These are phyloP conservation scores for Setipinna tenuifilis DNA, from an alignment of 2,797 vertebrate species.

Conservation along the genomic window DNA sequence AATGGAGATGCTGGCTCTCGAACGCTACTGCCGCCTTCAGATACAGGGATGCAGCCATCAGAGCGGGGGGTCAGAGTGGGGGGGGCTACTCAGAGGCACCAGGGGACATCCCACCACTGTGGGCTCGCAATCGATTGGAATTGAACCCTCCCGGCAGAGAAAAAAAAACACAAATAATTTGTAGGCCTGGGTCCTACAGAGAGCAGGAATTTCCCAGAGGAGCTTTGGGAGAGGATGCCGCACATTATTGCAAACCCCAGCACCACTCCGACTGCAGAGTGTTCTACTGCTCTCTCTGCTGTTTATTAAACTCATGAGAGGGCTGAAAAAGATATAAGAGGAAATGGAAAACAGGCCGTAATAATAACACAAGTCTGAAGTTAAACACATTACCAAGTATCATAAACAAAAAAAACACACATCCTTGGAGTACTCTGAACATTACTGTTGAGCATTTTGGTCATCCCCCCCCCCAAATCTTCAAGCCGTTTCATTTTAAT, in stretches of 20 bases:
- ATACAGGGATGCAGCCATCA: background rate
- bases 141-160: background rate
- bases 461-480: too few species aligned
- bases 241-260: background rate
- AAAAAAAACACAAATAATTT: background rate
- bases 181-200: background rate
- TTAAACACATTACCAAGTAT: background rate
- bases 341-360: background rate
- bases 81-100: background rate
- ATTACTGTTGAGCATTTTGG: background rate
- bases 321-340: background rate
- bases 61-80: too few species aligned
- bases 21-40: background rate
- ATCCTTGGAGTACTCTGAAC: background rate
- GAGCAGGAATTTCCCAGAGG: background rate
- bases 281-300: background rate
- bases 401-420: background rate
- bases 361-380: constrained; percentile 1
- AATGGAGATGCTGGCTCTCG: background rate
- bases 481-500: constrained; percentile 51
- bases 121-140: background rate
- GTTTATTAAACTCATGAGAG: background rate
- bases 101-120: background rate
- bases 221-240: background rate
- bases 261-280: background rate